Base-by-base conservation (phyloP, 2,113 vertebrate genomes). In the Zeus faber region DNA sequence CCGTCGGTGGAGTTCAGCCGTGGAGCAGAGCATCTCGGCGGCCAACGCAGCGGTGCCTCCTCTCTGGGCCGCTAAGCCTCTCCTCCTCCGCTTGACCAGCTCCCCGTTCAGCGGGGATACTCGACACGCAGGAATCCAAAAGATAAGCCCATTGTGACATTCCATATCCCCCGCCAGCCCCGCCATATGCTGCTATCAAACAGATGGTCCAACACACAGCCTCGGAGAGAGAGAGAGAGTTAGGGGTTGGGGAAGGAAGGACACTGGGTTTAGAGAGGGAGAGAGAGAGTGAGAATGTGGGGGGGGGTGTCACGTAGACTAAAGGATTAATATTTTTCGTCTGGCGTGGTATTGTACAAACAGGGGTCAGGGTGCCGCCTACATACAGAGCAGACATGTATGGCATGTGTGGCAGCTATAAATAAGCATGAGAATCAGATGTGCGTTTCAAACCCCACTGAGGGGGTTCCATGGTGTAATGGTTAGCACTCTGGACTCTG, bases 401-500 rank as follows among this genome's bases (percentile, higher is more conserved):
- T 26, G 11, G 39, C 10, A 58, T 44, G n/a, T n/a, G n/a, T n/a
- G 14, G 21, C 16, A 23, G n/a, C 24, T 16, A 47, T 1, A 48
- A 48, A 48, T 48, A 27, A 4, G 7, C 5, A 5, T 2, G 14
- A 7, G 14, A 27, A 9, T 13, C 27, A n/a, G 2, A n/a, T 3
- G 3, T 26, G 11, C 2, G 13, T 27, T 47, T 14, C 24, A n/a
- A 1, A n/a, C n/a, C 2, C 6, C 2, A 9, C 2, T 11, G n/a
- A 8, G 6, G 41, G 16, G 43, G 61, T 31, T 49, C 63, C 31
- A 63, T 60, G 50, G 63, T 54, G 61, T 59, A n/a, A 67, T 69
- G 63, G 57, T 83, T 84, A 60, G 75, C 70, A 76, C 74, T 82
- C 76, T 79, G 75, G 75, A 84, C 65, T 58, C 62, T 78, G 66